These are phyloP conservation scores for Radopholus similis DNA, from an alignment of 1,140 invertebrate genomes.

Conservation along the genomic window DNA sequence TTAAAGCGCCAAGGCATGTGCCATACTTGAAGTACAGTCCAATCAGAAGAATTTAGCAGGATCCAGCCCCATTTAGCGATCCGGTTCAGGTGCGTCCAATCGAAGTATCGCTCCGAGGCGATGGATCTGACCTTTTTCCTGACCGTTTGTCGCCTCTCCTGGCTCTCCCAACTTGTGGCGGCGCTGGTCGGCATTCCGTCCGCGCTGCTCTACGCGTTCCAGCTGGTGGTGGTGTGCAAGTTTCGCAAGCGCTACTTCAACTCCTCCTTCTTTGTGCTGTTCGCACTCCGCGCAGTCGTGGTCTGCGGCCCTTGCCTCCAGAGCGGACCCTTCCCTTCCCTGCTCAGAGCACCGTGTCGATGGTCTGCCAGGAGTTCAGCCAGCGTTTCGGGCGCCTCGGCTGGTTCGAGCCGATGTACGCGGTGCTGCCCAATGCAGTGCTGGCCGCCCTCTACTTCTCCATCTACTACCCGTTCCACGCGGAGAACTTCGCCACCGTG, in stretches of 20 bases:
- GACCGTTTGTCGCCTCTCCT: too few relatives aligned
- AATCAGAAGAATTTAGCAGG: too few relatives aligned
- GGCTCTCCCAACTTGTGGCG: not conserved
- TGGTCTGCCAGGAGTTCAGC: not conserved
- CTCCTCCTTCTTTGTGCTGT: not conserved
- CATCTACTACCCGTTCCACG: not conserved
- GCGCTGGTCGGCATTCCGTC: not conserved
- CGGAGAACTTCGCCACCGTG: conserved; percentile 49
- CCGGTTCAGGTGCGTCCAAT: too few relatives aligned
- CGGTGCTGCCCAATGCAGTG: not conserved
- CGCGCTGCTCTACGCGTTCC: not conserved
- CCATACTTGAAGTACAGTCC: too few relatives aligned
- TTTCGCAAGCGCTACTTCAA: too few relatives aligned
- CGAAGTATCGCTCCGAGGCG: too few relatives aligned
- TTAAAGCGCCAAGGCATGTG: too few relatives aligned
- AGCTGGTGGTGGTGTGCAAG: not conserved
- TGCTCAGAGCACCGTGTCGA: not conserved
- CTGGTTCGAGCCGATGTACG: not conserved
- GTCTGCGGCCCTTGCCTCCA: conserved; percentile 68
- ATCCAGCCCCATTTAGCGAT: too few relatives aligned
- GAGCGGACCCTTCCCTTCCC: not conserved
- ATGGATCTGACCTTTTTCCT: too few relatives aligned
- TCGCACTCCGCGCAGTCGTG: conserved; percentile 88
- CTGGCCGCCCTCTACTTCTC: not conserved
- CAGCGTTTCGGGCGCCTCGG: not conserved